Evolutionary conservation across 2,888 invertebrate genomes (phyloP).

Genomic region (Griposia aprilina): DNA sequence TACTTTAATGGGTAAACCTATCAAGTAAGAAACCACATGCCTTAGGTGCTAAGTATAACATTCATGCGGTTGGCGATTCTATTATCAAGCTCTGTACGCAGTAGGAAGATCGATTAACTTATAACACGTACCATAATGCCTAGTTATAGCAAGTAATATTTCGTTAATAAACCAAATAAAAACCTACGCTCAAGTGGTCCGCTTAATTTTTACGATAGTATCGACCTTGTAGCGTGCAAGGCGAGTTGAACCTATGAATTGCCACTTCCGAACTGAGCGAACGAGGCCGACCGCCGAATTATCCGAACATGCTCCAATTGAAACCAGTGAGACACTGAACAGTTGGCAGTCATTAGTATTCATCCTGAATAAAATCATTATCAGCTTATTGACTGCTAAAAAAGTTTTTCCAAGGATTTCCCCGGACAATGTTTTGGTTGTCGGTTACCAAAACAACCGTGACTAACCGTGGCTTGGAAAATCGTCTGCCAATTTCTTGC

Average conservation of each 20-base stretch:
- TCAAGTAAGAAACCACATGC: conserved; percentile 38
- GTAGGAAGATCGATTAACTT: conserved; percentile 44
- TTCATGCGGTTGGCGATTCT: conserved; percentile 48
- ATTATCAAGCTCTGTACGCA: conserved; percentile 29
- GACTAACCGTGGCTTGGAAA: conserved; percentile 50
- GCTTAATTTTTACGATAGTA: conserved; percentile 66
- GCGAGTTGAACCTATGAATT: conserved; percentile 79
- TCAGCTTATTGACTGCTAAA: conserved; percentile 24
- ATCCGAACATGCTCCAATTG: conserved; percentile 69
- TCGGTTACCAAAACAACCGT: conserved; percentile 50
- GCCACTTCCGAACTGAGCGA: conserved; percentile 80
- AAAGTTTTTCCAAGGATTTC: conserved; percentile 47
- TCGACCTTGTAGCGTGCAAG: conserved; percentile 79
- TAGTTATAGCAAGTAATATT: conserved; percentile 49
- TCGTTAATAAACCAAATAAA: conserved; percentile 51
- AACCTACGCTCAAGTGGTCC: conserved; percentile 55
- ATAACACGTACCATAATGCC: conserved; percentile 10
- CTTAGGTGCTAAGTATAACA: conserved; percentile 15
- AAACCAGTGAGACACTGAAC: conserved; percentile 48
- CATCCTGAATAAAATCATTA: conserved; percentile 30
- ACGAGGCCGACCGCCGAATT: conserved; percentile 75
- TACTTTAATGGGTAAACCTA: conserved; percentile 10
- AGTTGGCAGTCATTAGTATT: conserved; percentile 43
- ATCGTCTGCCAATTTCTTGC: conserved; percentile 47
- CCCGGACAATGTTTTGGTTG: conserved; percentile 33